phyloP scores from a whole-genome alignment of 1,140 invertebrate genomes.

The Apis laboriosa region DNA sequence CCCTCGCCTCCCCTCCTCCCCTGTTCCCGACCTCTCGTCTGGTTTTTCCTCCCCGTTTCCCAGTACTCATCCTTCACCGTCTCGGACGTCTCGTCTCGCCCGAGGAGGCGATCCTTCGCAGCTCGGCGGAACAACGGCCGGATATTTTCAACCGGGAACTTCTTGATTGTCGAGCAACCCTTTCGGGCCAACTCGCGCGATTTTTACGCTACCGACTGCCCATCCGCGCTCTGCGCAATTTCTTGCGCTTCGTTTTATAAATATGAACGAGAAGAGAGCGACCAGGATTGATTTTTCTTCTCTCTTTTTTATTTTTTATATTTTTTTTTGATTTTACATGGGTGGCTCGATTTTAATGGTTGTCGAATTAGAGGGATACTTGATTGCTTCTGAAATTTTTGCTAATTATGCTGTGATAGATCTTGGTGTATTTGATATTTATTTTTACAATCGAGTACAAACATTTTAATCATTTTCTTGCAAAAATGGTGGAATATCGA shows the following conservation, averaged over 20 bases:
- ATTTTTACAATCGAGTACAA: too few relatives aligned
- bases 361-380: not conserved
- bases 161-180: conserved; percentile 53
- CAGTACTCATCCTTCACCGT: conserved; percentile 17
- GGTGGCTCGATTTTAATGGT: not conserved
- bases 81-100: conserved; percentile 9
- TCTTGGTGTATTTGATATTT: too few relatives aligned
- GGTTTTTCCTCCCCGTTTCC: conserved; percentile 12
- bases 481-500: too few relatives aligned
- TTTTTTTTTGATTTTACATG: too few relatives aligned
- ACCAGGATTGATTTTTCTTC: not conserved
- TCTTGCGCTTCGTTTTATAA: not conserved
- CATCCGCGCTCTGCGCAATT: not conserved
- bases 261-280: not conserved
- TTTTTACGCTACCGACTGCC: conserved; percentile 23
- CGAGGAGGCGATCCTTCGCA: conserved; percentile 38
- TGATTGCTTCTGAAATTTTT: not conserved
- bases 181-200: conserved; percentile 36
- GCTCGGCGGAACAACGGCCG: conserved; percentile 37
- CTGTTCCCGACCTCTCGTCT: not conserved
- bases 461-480: too few relatives aligned
- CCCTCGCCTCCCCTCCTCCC: not conserved
- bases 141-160: conserved; percentile 46
- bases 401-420: too few relatives aligned
- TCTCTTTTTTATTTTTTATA: not conserved